Conservation (phyloP, 2,113 vertebrate genomes). For the Tetraodon nigroviridis region DNA sequence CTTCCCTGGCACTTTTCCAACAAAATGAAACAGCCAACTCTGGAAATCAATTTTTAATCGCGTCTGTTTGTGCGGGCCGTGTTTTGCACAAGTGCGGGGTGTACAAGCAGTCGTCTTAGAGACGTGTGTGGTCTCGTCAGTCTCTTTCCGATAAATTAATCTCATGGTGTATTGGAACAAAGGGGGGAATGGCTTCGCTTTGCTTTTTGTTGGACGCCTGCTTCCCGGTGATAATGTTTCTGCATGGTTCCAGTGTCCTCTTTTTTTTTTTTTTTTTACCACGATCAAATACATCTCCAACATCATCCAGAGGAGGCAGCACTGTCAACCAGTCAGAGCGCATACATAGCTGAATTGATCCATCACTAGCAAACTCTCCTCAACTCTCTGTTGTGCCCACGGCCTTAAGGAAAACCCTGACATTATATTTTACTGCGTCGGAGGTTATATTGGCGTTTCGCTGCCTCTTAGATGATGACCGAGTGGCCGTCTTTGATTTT, state of each 20-base stretch:
- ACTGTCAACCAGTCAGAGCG: slow-evolving; percentile 50
- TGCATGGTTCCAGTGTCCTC: slow-evolving; percentile 37
- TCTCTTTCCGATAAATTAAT: slow-evolving; percentile 39
- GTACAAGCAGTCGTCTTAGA: slow-evolving; percentile 16
- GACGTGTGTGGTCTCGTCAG: slow-evolving; percentile 46
- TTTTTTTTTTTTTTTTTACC: slow-evolving; percentile 49
- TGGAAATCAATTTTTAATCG: slow-evolving; percentile 46
- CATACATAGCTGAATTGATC: slow-evolving; percentile 72
- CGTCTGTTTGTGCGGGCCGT: slow-evolving; percentile 1
- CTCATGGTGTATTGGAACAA: slow-evolving; percentile 39
- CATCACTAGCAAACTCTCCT: slow-evolving; percentile 56
- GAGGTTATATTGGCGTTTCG: slow-evolving; percentile 67
- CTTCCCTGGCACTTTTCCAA: slow-evolving; percentile 45
- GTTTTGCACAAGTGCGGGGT: slow-evolving; percentile 5
- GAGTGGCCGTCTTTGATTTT: slow-evolving; percentile 58
- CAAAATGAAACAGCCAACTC: slow-evolving; percentile 42
- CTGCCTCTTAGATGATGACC: slow-evolving; percentile 65
- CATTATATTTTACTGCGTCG: slow-evolving; percentile 65
- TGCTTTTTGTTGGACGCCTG: slow-evolving; percentile 39
- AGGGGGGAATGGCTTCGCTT: slow-evolving; percentile 22
- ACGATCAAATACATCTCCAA: slow-evolving; percentile 60
- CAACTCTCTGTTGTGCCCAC: slow-evolving; percentile 56
- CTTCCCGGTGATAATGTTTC: slow-evolving; percentile 51
- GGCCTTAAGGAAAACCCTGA: slow-evolving; percentile 64
- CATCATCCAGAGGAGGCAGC: slow-evolving; percentile 50